Conservation (phyloP, 2,113 vertebrate genomes). For the Arvicanthis niloticus region DNA sequence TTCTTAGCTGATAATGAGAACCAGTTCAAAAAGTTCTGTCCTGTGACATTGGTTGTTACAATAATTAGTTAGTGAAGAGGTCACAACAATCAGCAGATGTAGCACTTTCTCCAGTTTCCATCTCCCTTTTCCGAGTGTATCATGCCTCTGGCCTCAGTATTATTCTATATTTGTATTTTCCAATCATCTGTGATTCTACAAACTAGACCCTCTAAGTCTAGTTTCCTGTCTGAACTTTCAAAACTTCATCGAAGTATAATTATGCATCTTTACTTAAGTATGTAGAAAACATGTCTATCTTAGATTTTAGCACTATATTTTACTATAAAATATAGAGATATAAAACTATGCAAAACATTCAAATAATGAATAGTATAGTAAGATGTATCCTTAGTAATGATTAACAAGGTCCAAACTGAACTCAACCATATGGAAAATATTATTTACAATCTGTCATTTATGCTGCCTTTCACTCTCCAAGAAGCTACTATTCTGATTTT, state of each 20-base stretch:
- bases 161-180: neutral
- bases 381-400: neutral
- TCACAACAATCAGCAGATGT: neutral
- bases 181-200: neutral
- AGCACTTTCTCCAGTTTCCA: neutral
- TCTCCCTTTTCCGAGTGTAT: neutral
- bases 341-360: neutral
- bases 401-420: neutral
- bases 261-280: neutral
- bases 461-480: neutral
- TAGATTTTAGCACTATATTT: neutral
- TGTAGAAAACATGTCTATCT: neutral
- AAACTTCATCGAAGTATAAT: neutral
- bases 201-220: neutral
- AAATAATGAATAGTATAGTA: neutral
- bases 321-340: neutral
- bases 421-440: neutral
- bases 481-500: neutral
- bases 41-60: neutral
- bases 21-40: neutral
- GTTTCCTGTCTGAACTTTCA: neutral
- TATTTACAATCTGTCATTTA: neutral
- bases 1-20: neutral
- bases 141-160: neutral
- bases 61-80: neutral